Evolutionary conservation across 2,797 vertebrate species (phyloP).

Genomic region (Luscinia luscinia): DNA sequence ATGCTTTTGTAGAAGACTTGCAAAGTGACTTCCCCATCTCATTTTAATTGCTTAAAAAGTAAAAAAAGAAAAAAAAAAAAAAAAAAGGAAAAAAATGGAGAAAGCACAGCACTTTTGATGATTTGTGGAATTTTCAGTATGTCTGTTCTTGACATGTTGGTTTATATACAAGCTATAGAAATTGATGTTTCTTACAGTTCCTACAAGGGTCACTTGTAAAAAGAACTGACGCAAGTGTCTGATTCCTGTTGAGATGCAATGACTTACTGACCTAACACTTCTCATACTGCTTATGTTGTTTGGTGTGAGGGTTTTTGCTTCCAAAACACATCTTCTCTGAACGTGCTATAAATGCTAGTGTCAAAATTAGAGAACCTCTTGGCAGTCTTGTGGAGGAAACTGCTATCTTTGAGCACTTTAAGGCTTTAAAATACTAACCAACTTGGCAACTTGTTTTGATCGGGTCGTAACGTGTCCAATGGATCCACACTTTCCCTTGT

Average conservation of each 20-base stretch:
- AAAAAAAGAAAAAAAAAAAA: slow-evolving; percentile 45
- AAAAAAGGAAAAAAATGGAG: slow-evolving; percentile 66
- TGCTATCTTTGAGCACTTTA: slow-evolving; percentile 76
- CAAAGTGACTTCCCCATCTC: slow-evolving; percentile 73
- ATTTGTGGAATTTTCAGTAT: slow-evolving; percentile 66
- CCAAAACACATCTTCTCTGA: slow-evolving; percentile 65
- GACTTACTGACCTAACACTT: slow-evolving; percentile 63
- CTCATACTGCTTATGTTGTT: slow-evolving; percentile 66
- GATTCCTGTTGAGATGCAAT: slow-evolving; percentile 65
- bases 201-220: slow-evolving; percentile 62
- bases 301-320: slow-evolving; percentile 72
- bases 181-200: slow-evolving; percentile 67
- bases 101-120: slow-evolving; percentile 81
- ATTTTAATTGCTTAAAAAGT: slow-evolving; percentile 49
- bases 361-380: slow-evolving; percentile 63
- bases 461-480: slow-evolving; percentile 60
- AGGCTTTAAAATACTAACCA: slow-evolving; percentile 73
- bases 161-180: slow-evolving; percentile 72
- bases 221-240: slow-evolving; percentile 65
- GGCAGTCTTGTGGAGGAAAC: slow-evolving; percentile 70
- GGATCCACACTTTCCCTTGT: slow-evolving; percentile 64
- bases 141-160: slow-evolving; percentile 75
- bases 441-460: slow-evolving; percentile 72
- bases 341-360: slow-evolving; percentile 42
- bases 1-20: slow-evolving; percentile 72